phyloP scores from a whole-genome alignment of 35 echinoderm and acorn worm species.

The Heliocidaris erythrogramma region DNA sequence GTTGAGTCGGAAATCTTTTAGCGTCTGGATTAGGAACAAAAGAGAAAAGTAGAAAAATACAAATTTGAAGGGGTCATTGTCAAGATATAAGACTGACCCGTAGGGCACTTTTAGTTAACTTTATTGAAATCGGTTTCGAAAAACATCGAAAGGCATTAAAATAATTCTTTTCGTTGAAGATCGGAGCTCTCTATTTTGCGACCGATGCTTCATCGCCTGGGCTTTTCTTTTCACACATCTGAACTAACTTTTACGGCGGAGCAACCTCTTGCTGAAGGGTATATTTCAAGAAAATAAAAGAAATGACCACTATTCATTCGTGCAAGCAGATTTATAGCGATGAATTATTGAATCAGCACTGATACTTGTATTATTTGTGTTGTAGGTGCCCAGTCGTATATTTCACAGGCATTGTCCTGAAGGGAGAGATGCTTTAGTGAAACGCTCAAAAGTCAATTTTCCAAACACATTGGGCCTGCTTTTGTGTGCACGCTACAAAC shows the following conservation, averaged over 20 bases:
- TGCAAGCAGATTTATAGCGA: not conserved
- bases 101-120: not conserved
- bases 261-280: not conserved
- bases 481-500: conserved; percentile 23
- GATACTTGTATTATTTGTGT: conserved; percentile 45
- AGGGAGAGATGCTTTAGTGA: not conserved
- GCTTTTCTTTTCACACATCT: conserved; percentile 26
- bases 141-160: conserved; percentile 18
- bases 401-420: conserved; percentile 20
- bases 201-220: conserved; percentile 7
- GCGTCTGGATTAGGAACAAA: conserved; percentile 41
- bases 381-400: conserved; percentile 15
- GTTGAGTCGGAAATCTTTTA: conserved; percentile 7
- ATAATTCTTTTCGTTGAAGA: not conserved
- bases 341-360: conserved; percentile 28
- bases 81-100: conserved; percentile 32
- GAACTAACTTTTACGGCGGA: not conserved
- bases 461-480: not conserved
- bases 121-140: conserved; percentile 9
- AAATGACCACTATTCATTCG: conserved; percentile 39
- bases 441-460: conserved; percentile 37
- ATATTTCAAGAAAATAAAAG: not conserved
- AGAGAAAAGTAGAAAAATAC: not conserved
- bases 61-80: conserved; percentile 40
- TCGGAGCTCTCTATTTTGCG: not conserved